Evolutionary conservation across 2,888 invertebrate species (phyloP), one percentile per base, ranked within the genome.

Genomic region (Thyatira batis): DNA sequence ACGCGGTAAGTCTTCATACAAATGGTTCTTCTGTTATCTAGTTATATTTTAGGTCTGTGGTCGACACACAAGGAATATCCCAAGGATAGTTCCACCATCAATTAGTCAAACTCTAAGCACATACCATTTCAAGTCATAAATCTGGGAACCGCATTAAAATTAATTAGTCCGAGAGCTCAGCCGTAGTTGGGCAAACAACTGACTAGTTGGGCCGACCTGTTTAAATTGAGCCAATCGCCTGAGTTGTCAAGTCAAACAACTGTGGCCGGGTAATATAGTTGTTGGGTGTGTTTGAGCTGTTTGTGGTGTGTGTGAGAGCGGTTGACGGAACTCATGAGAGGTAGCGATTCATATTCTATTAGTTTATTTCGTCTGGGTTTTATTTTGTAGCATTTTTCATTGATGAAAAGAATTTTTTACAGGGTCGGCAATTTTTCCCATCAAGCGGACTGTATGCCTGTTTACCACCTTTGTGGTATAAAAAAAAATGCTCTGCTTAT

Each of bases 161-260:
- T 48, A 28, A 48, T 48, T 48, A 48, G 27, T 10, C 6, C 4
- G 3, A 6, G 1, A n/a, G 48, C 11, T 48, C 48, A 48, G 6
- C 20, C 20, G 1, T 20, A 17, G 27, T 10, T 33, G 49, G 49
- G n/a, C 20, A 13, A 28, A 5, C 33, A 8, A 21, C 33, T n/a
- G 20, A 21, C n/a, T 20, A 50, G 39, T 13, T 23, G 13, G 33
- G 11, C 23, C 4, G 20, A 33, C 20, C 49, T 25, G 50, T 44
- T 44, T 25, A 51, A 55, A 55, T 52, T 60, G 60, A 58, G 56
- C 64, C 50, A 49, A 46, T 51, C 58, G 54, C 27, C 52, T 51
- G 48, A 69, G 63, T 71, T 67, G 62, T 66, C 65, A 70, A 70
- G 61, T 68, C 65, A 73, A 73, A 71, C 69, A 69, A 61, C 54